A percentile compares a stretch with the other conserved stretches of the same genome.
Conservation (phyloP, 2,888 invertebrate genomes). For the Argyresthia goedartella region DNA sequence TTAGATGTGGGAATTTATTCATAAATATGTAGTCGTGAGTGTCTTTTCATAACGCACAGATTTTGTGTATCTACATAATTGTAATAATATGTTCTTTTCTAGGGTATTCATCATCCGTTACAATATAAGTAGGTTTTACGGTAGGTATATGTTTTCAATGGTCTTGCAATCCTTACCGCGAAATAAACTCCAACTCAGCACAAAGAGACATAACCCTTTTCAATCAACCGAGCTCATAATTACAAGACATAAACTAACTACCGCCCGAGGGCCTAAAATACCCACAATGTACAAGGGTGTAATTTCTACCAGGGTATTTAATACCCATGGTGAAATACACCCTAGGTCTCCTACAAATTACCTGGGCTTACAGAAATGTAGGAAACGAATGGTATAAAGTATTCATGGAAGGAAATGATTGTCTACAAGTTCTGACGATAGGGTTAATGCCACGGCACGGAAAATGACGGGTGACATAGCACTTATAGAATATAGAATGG, state of each 20-base stretch:
- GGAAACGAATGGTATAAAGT: no score
- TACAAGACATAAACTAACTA: slow-evolving; percentile 2
- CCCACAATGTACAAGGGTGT: background rate
- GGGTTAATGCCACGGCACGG: no score
- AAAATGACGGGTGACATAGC: no score
- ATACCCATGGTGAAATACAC: background rate
- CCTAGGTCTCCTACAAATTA: background rate
- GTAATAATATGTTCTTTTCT: no score
- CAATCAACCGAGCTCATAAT: background rate
- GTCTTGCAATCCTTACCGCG: background rate
- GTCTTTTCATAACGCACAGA: no score
- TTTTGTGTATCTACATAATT: background rate
- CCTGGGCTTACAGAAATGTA: background rate
- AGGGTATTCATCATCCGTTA: background rate
- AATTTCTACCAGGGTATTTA: background rate
- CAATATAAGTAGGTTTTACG: background rate
- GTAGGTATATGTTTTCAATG: background rate
- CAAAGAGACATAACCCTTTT: background rate
- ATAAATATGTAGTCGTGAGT: no score
- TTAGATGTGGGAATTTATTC: background rate
- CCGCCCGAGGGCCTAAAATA: background rate
- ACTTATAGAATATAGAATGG: no score
- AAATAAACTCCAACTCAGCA: background rate
- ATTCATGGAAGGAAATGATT: no score
- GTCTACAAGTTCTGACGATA: no score